Base-by-base conservation (phyloP, 2,113 vertebrate species). In the Equus przewalskii region DNA sequence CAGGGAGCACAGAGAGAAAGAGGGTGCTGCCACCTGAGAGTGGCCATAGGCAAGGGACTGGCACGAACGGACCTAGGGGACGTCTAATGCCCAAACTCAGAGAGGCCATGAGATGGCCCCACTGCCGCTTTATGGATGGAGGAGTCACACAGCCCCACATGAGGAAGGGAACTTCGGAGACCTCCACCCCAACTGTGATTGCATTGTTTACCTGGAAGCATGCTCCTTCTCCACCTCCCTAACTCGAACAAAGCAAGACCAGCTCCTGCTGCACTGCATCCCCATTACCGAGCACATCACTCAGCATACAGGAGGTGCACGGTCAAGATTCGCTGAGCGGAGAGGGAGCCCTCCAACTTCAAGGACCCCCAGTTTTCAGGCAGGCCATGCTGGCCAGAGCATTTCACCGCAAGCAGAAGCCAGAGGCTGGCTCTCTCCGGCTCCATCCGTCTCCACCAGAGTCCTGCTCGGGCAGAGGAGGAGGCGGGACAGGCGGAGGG, bases 161-260 rank as follows among this genome's bases (percentile, higher is more conserved):
- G 5, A 80, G 49, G 51, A 14, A 28, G 64, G 16, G 51, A 13
- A 14, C 51, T 54, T 14, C 4, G 51, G 51, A 54, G 14, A 54
- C 13, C 51, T 54, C 14, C 33, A 3, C 26, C 16, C 69, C 18
- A 51, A 5, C 7, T 21, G 54, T 33, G 28, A 73, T 6, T 30
- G n/a, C 13, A 44, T 4, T 22, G 2, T 80, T 44, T 0, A 9
- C 51, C 33, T 22, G 28, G 28, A 13, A 0, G 7, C 24, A 1
- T 24, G 21, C 3, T 4, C 65, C 26, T 56, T 6, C n/a, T 73
- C 76, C 2, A 1, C 56, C 72, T 82, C 62, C 67, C 58, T 44
- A 3, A 19, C n/a, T 7, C 49, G 14, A 36, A 76, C 3, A 46
- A n/a, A 14, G 64, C 21, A 4, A 1, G 6, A 21, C 41, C 5